Evolutionary conservation across 2,888 invertebrate species (phyloP).

Genomic region (Aquatica leii): DNA sequence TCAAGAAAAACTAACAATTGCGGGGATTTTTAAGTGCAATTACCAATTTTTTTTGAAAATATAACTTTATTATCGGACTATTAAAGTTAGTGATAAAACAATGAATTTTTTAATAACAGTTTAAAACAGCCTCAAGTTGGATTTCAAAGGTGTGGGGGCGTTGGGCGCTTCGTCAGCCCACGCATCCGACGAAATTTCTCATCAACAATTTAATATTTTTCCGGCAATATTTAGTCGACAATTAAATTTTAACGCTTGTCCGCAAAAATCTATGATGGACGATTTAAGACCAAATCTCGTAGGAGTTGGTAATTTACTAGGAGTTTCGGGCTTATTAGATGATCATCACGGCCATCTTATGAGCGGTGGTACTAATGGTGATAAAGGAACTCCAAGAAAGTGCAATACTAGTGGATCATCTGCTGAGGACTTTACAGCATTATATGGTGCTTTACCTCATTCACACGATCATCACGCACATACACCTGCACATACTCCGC

Average conservation of each 20-base stretch:
- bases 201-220: conserved; percentile 90
- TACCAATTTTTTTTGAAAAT: no score
- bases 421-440: conserved; percentile 87
- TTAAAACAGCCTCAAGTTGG: conserved; percentile 76
- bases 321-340: conserved; percentile 80
- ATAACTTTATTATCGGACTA: no score
- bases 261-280: conserved; percentile 82
- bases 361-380: conserved; percentile 55
- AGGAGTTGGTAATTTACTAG: conserved; percentile 79
- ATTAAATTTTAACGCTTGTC: conserved; percentile 79
- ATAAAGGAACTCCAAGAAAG: conserved; percentile 67
- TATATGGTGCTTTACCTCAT: conserved; percentile 73
- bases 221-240: conserved; percentile 91
- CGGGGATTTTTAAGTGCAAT: not conserved
- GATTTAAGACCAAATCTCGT: conserved; percentile 84
- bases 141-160: conserved; percentile 80
- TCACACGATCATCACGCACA: conserved; percentile 64
- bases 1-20: conserved; percentile 12
- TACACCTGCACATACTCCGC: conserved; percentile 77
- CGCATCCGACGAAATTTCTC: conserved; percentile 65
- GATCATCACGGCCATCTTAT: conserved; percentile 74
- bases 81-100: not conserved
- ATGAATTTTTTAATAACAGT: conserved; percentile 15
- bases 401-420: conserved; percentile 83
- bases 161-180: conserved; percentile 63